Evolutionary conservation across 2,888 invertebrate species (phyloP).

Genomic region (Ochlodes sylvanus): DNA sequence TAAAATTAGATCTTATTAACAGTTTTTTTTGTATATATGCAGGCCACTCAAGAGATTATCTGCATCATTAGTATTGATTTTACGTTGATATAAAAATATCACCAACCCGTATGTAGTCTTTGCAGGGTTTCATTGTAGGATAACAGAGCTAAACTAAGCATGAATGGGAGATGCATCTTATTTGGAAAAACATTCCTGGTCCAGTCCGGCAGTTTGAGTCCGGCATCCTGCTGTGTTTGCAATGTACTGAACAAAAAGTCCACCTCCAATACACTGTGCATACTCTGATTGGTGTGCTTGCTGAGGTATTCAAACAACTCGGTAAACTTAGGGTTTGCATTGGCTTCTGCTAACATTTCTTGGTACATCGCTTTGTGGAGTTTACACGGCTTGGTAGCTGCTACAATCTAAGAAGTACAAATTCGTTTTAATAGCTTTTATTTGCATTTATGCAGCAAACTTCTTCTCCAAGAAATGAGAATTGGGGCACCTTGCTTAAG

Average conservation of each 20-base stretch:
- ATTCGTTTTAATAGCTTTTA: background rate
- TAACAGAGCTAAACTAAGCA: slow-evolving; percentile 88
- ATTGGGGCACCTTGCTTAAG: no score
- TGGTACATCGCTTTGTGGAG: slow-evolving; percentile 71
- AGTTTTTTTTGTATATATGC: no score
- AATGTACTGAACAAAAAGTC: slow-evolving; percentile 90
- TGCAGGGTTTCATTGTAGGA: slow-evolving; percentile 89
- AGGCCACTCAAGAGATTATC: no score
- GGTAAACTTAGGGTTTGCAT: slow-evolving; percentile 81
- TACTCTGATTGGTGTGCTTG: slow-evolving; percentile 73
- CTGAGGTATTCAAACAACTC: slow-evolving; percentile 87
- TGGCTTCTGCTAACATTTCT: slow-evolving; percentile 75
- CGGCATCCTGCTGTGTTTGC: slow-evolving; percentile 86
- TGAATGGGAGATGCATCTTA: slow-evolving; percentile 87
- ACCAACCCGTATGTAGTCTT: slow-evolving; percentile 88
- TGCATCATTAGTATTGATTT: background rate
- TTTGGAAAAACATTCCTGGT: slow-evolving; percentile 88
- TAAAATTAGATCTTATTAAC: no score
- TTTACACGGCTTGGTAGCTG: slow-evolving; percentile 72
- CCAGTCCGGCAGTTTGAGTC: slow-evolving; percentile 90
- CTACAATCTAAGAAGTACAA: slow-evolving; percentile 67
- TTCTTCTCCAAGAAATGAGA: no score
- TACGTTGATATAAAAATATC: background rate
- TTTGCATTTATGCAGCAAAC: no score
- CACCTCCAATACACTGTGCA: slow-evolving; percentile 86